A percentile compares a stretch with the other conserved stretches of the same genome.
Evolutionary conservation across 2,113 vertebrate genomes (phyloP).

Genomic region (Brachypodius melanocephalos): DNA sequence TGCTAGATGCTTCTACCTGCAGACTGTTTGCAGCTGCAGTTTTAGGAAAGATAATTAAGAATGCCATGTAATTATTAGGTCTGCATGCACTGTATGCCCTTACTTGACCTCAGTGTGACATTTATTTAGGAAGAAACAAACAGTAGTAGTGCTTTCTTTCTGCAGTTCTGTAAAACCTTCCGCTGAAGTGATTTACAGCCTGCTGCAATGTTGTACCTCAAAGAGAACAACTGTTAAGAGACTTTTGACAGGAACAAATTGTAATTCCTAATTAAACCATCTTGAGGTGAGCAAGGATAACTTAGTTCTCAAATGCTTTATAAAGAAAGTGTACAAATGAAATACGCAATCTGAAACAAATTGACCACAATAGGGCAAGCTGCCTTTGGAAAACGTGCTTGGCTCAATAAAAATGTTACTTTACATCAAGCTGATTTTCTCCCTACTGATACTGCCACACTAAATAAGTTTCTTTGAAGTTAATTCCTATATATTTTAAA

Average conservation of each 20-base stretch:
- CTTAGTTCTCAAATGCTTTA: neutral
- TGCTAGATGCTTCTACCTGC: neutral
- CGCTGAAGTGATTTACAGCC: neutral
- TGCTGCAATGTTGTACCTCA: neutral
- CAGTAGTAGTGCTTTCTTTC: neutral
- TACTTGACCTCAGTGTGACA: neutral
- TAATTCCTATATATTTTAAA: neutral
- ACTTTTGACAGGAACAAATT: neutral
- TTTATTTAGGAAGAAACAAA: neutral
- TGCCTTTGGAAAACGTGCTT: neutral
- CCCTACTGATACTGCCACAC: neutral
- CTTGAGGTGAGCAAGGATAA: neutral
- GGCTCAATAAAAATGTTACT: slow-evolving; percentile 13
- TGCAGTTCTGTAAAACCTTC: neutral
- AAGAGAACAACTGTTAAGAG: neutral
- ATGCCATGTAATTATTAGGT: neutral
- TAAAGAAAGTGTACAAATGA: neutral
- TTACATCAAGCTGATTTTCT: neutral
- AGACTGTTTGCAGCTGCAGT: neutral
- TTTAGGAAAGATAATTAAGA: neutral
- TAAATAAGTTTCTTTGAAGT: neutral
- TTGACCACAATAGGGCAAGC: neutral
- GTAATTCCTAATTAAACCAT: neutral
- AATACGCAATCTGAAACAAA: neutral
- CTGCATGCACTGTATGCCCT: neutral